Evolutionary conservation across 2,113 vertebrate species (phyloP).

Genomic region (Eptesicus fuscus): DNA sequence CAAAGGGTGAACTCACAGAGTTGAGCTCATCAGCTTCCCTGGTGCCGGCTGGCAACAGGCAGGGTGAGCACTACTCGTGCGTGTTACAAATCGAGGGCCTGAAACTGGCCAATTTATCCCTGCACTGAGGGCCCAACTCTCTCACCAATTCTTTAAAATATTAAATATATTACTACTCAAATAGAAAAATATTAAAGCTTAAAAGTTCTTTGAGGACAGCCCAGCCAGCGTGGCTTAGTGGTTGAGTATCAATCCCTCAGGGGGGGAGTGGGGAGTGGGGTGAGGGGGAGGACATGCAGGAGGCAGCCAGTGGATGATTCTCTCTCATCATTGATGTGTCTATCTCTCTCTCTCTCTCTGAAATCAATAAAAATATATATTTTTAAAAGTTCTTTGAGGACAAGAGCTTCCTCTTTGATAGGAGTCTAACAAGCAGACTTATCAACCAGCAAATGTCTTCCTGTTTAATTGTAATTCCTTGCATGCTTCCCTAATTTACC

Average conservation of each 20-base stretch:
- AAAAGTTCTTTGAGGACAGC: too few species aligned
- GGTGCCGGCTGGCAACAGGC: background rate
- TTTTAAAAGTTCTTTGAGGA: background rate
- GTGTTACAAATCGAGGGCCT: background rate
- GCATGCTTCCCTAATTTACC: background rate
- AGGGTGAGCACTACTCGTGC: fast-evolving
- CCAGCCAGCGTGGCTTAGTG: background rate
- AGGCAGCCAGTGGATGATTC: too few species aligned
- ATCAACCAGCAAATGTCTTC: constrained; percentile 5
- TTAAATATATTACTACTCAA: too few species aligned
- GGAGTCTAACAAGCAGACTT: background rate
- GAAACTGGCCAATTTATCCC: background rate
- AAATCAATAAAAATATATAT: too few species aligned
- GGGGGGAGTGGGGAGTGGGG: too few species aligned
- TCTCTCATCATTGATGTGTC: too few species aligned
- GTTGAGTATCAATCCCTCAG: too few species aligned
- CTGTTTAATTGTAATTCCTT: constrained; percentile 10
- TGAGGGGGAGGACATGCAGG: too few species aligned
- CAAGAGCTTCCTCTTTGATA: background rate
- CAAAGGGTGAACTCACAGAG: background rate
- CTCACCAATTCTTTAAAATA: background rate
- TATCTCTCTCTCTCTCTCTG: too few species aligned
- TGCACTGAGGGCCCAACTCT: background rate
- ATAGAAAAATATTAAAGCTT: too few species aligned
- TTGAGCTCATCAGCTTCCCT: background rate